A percentile compares a stretch with the other conserved stretches of the same genome.
Conservation (phyloP, 2,113 vertebrate genomes). For the Austrofundulus limnaeus region DNA sequence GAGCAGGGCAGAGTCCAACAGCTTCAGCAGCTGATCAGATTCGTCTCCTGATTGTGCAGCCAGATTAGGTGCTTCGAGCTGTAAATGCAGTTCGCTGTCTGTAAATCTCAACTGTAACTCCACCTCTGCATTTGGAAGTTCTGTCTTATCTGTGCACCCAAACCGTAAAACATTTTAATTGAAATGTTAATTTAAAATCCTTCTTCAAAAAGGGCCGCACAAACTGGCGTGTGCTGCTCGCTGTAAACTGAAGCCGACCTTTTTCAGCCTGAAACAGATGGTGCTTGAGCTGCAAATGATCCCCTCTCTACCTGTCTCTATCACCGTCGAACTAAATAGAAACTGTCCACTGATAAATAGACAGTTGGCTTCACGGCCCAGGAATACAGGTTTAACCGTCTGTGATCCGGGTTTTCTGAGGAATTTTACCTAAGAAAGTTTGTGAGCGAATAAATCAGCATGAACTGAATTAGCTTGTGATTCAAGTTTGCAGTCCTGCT, state of each 20-base stretch:
- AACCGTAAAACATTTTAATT: background rate
- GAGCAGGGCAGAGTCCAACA: background rate
- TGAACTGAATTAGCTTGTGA: background rate
- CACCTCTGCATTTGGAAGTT: background rate
- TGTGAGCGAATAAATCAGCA: background rate
- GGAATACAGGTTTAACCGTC: background rate
- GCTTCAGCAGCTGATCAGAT: background rate
- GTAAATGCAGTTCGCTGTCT: background rate
- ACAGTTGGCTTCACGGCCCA: constrained; percentile 9
- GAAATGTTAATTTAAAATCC: constrained; percentile 1
- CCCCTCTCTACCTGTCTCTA: constrained; percentile 1
- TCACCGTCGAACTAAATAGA: constrained; percentile 22
- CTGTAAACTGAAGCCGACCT: constrained; percentile 23
- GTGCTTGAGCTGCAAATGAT: constrained; percentile 27
- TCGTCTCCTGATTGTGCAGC: background rate
- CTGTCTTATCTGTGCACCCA: background rate
- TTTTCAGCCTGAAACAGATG: constrained; percentile 33
- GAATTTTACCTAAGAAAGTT: background rate
- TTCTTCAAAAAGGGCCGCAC: background rate
- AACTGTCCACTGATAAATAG: constrained; percentile 34
- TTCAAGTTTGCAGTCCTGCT: background rate
- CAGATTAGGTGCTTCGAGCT: constrained; percentile 1
- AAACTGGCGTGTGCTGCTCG: background rate
- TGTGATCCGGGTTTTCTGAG: background rate
- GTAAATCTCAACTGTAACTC: background rate